Base-by-base conservation (phyloP, 2,888 invertebrate genomes). In the Odontomyia ornata region DNA sequence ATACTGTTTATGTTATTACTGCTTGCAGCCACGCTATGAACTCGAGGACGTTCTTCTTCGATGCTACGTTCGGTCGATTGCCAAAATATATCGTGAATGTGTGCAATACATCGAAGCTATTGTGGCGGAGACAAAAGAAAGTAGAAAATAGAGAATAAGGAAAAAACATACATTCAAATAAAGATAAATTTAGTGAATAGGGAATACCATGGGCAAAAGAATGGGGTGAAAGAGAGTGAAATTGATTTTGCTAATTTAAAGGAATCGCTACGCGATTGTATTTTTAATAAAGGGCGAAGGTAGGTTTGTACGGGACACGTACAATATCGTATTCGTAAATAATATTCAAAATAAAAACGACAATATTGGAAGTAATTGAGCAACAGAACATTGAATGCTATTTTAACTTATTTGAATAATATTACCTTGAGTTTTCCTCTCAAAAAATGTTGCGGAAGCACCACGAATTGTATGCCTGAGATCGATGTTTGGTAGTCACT, bases 51-150 rank as follows among this genome's bases (percentile, higher is more conserved):
- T 80, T 91, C 90, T 82, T 91, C 89, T 82, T 91, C 90, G 46
- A 91, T 89, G 80, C 89, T 90, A 81, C 90, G 91, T 84, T 92
- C 92, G 7, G 90, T 90, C 82, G 90, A 91, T 83, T 91, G 89
- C 88, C 91, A 90, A 83, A 92, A 92, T 65, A 92, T 87, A 81
- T 90, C 88, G 83, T 91, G 89, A 81, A 92, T 88, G 79, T 90
- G 90, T 0, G 92, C 91, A 79, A 90, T 90, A 85, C 92, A 92
- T 1, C 91, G 89, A 57, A 92, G 86, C 87, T 90, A 77, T n/a
- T 69, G n/a, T 28, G 15, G 21, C 25, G 60, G 15, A 60, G 25
- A 18, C 7, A 18, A 13, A 60, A 23, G 25, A 60, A 25, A 60
- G 23, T 36, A 4, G 25, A 60, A 52, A 52, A 52, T 9, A n/a